Evolutionary conservation across 2,888 invertebrate genomes (phyloP).

Genomic region (Ophioninae sp.): DNA sequence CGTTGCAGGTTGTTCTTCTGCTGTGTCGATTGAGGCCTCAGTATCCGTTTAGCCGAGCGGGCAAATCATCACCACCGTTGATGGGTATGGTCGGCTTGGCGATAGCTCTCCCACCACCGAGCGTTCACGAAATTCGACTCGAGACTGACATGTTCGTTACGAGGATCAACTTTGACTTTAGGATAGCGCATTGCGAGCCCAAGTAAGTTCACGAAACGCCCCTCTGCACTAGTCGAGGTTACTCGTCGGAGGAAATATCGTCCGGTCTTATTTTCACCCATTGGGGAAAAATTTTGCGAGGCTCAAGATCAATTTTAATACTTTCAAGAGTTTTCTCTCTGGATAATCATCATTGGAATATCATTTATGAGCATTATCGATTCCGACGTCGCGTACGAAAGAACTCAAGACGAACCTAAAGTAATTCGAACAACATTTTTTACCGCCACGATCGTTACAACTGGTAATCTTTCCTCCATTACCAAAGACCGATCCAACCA

Average conservation of each 20-base stretch:
- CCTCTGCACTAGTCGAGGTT: background rate
- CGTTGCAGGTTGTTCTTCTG: slow-evolving; percentile 93
- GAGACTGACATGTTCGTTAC: slow-evolving; percentile 98
- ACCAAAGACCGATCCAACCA: too few species aligned
- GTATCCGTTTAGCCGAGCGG: slow-evolving; percentile 94
- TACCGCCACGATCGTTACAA: too few species aligned
- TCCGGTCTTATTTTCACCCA: background rate
- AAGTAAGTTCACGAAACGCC: slow-evolving; percentile 84
- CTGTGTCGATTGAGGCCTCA: slow-evolving; percentile 95
- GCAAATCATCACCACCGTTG: slow-evolving; percentile 92
- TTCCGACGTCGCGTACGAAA: too few species aligned
- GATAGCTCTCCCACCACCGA: slow-evolving; percentile 97
- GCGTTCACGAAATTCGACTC: slow-evolving; percentile 97
- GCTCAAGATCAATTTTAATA: background rate
- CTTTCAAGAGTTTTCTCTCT: background rate
- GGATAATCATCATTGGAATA: too few species aligned
- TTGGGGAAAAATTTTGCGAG: background rate
- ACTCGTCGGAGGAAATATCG: background rate
- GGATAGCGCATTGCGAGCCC: slow-evolving; percentile 98
- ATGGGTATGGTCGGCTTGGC: slow-evolving; percentile 97
- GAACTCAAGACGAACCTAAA: too few species aligned
- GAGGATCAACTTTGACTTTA: slow-evolving; percentile 96
- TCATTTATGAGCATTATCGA: too few species aligned
- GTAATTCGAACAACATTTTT: too few species aligned
- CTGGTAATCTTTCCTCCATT: too few species aligned